A percentile compares a stretch with the other conserved stretches of the same genome.
These are phyloP conservation scores for Perca fluviatilis DNA, from an alignment of 2,113 vertebrate genomes.

Conservation along the genomic window DNA sequence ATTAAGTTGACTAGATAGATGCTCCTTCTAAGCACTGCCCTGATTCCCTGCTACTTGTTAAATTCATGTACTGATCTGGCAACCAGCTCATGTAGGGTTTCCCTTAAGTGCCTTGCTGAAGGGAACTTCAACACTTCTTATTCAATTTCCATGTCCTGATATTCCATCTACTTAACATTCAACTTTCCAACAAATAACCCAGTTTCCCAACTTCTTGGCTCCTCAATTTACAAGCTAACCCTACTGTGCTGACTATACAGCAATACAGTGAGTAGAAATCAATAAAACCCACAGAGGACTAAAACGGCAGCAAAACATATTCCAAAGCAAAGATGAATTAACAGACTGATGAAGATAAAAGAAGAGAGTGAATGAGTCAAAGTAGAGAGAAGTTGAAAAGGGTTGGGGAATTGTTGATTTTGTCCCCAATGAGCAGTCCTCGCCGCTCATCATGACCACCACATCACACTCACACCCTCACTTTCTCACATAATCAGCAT, in stretches of 20 bases:
- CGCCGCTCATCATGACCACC: conserved; percentile 55
- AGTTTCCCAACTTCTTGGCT: conserved; percentile 7
- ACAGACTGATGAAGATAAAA: conserved; percentile 34
- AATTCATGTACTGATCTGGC: conserved; percentile 25
- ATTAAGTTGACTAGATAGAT: conserved; percentile 48
- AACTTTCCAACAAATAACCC: conserved; percentile 19
- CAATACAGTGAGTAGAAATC: neutral
- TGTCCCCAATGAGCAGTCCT: conserved; percentile 42
- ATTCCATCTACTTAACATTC: conserved; percentile 28
- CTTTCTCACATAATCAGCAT: conserved; percentile 39
- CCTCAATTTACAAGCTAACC: neutral
- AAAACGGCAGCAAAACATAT: conserved; percentile 44
- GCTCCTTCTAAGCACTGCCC: conserved; percentile 4
- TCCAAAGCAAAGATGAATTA: conserved; percentile 24
- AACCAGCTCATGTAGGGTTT: conserved; percentile 14
- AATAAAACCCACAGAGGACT: conserved; percentile 27
- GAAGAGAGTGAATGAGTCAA: conserved; percentile 35
- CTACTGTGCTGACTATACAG: conserved; percentile 8
- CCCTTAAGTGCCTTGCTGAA: conserved; percentile 3
- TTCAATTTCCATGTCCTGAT: neutral
- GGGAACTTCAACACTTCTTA: conserved; percentile 10
- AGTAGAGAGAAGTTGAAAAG: conserved; percentile 20
- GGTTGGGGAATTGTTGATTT: conserved; percentile 19
- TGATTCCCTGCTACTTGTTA: conserved; percentile 23
- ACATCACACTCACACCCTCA: conserved; percentile 63